Conservation (phyloP, 92 coral and sea anemone genomes). For the Porites evermanni region DNA sequence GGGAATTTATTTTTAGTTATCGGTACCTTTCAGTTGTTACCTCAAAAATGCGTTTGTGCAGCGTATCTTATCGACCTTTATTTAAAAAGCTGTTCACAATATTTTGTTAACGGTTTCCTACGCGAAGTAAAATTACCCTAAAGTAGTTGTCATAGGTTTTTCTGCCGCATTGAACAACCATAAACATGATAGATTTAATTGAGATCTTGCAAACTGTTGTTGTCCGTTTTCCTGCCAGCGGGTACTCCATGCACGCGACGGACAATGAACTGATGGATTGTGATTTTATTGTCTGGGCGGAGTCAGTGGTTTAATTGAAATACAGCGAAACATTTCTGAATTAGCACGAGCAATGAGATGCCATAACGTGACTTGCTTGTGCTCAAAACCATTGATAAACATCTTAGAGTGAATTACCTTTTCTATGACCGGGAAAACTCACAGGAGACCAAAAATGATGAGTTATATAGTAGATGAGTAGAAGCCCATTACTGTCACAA, state of each 20-base stretch:
- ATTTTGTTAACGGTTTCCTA: not conserved
- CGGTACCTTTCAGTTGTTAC: not conserved
- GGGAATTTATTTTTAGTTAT: slow-evolving; percentile 23
- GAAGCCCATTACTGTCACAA: not conserved
- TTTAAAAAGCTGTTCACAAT: not conserved
- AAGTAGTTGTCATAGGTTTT: not conserved
- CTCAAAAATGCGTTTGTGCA: not conserved
- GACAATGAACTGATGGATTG: slow-evolving; percentile 9
- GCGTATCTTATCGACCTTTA: not conserved
- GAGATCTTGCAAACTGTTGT: not conserved
- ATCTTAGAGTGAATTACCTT: not conserved
- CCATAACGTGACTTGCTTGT: too few relatives aligned
- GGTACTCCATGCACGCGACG: slow-evolving; percentile 13
- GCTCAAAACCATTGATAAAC: not conserved
- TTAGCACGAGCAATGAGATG: too few relatives aligned
- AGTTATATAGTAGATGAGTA: not conserved
- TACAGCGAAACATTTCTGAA: not conserved
- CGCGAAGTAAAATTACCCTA: not conserved
- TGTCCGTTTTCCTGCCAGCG: not conserved
- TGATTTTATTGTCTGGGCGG: slow-evolving; percentile 29
- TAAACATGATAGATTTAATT: not conserved
- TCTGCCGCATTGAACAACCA: not conserved
- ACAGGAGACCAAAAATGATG: not conserved
- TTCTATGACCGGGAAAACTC: not conserved
- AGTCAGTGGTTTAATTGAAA: slow-evolving; percentile 1